Conservation (phyloP, 2,888 invertebrate species). For the Amblyjoppa fuscipennis region DNA sequence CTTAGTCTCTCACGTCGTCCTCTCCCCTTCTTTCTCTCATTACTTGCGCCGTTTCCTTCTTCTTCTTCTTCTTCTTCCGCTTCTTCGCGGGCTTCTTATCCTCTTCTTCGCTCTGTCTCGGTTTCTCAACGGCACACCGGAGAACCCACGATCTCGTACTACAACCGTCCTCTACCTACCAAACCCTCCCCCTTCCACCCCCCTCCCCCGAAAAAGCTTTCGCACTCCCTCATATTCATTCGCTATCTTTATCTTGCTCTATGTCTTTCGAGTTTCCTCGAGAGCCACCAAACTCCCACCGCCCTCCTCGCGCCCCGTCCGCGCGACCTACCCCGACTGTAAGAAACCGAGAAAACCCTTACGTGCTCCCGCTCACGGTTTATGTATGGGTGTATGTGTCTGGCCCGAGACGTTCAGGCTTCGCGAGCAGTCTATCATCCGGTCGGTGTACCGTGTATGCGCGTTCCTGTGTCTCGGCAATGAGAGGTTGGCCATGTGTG, state of each 20-base stretch:
- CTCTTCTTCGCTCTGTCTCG: slow-evolving; percentile 48
- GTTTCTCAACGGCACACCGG: slow-evolving; percentile 44
- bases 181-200: not conserved
- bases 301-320: slow-evolving; percentile 66
- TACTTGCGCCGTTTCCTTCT: slow-evolving; percentile 48
- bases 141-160: slow-evolving; percentile 7
- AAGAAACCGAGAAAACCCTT: slow-evolving; percentile 84
- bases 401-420: slow-evolving; percentile 6
- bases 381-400: slow-evolving; percentile 29
- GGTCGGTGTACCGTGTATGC: slow-evolving; percentile 69
- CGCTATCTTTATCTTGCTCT: slow-evolving; percentile 57
- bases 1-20: slow-evolving; percentile 49
- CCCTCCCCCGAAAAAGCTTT: slow-evolving; percentile 6
- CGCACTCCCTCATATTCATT: slow-evolving; percentile 61
- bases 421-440: slow-evolving; percentile 65
- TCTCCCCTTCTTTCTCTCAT: slow-evolving; percentile 47
- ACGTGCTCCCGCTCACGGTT: slow-evolving; percentile 77
- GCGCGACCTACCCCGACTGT: slow-evolving; percentile 68
- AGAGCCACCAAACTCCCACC: slow-evolving; percentile 66
- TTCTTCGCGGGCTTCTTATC: slow-evolving; percentile 38
- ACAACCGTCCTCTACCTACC: not conserved
- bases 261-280: slow-evolving; percentile 40
- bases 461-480: not conserved
- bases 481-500: not conserved
- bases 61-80: slow-evolving; percentile 26